Conservation (phyloP, 2,888 invertebrate species). For the Amphipyra berbera region DNA sequence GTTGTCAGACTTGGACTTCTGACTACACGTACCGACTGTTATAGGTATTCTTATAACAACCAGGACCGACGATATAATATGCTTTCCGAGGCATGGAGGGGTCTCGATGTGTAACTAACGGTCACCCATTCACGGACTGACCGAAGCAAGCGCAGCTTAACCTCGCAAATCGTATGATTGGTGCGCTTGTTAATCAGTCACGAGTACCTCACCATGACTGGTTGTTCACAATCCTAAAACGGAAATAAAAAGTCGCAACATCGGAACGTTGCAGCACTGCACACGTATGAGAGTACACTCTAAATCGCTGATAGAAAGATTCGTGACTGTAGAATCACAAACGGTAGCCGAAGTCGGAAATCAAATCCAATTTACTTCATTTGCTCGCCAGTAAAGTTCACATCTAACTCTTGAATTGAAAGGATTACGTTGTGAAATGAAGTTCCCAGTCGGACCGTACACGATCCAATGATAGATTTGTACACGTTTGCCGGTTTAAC, state of each 20-base stretch:
- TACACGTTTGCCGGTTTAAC: constrained; percentile 63
- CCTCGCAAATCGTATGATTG: too few species aligned
- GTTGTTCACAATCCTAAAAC: constrained; percentile 7
- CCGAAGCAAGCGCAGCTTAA: too few species aligned
- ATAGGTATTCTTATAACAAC: too few species aligned
- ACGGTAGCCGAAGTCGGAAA: constrained; percentile 82
- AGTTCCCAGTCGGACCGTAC: constrained; percentile 64
- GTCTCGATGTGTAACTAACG: too few species aligned
- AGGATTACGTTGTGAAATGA: constrained; percentile 81
- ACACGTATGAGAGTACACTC: constrained; percentile 57
- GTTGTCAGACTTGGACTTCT: too few species aligned
- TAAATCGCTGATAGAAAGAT: constrained; percentile 75
- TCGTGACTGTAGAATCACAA: constrained; percentile 81
- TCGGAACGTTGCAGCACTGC: constrained; percentile 21
- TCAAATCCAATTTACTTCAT: constrained; percentile 88
- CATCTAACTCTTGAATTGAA: constrained; percentile 83
- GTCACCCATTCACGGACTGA: too few species aligned
- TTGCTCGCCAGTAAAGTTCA: constrained; percentile 85
- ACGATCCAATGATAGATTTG: constrained; percentile 63
- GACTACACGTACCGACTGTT: too few species aligned
- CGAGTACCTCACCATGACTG: too few species aligned
- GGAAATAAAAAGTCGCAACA: constrained; percentile 28
- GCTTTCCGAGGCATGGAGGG: too few species aligned
- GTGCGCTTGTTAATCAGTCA: too few species aligned
- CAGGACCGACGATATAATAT: too few species aligned